Base-by-base conservation (phyloP, 1,140 invertebrate genomes). In the Cotesia vestalis region DNA sequence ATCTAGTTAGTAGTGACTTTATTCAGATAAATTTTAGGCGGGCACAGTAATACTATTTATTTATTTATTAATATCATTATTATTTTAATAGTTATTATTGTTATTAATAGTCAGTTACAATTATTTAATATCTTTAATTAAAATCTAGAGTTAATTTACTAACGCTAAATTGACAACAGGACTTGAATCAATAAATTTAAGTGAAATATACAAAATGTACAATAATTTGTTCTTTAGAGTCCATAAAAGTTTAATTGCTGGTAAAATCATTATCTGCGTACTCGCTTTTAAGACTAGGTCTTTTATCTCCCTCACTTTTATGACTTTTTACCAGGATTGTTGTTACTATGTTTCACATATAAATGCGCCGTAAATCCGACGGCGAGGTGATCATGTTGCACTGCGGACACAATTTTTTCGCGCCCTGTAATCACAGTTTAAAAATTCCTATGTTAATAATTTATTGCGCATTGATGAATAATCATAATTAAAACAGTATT, bases 321-420 rank as follows among this genome's bases (percentile, higher is more conserved):
- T 57, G 36, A 40, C 20, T 57, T 71, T 73, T 70, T 53, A 72
- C 66, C 38, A 64, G 38, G 34, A 40, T 60, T 61, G 34, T 20
- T 66, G 74, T 73, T 46, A 62, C 72, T 75, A 76, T 83, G 46
- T 71, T 62, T 92, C 89, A 97, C 89, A 97, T 92, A 84, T 95
- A 97, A 83, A 98, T 96, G 78, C 93, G 90, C 74, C 96, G 88
- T 66, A 98, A 86, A 88, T 97, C 95, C 73, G 92, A 89, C 17
- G 95, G 91, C 3, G 95, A 94, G 46, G 96, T 97, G 76, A 97
- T 97, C 86, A 95, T 94, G 88, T 97, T 97, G 85, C 96, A 97
- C 81, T 97, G 96, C 0, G 96, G 96, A 85, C 96, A 98, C 27
- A 97, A 89, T 80, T 97, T 97, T 88, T 97, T 96, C 0, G 94